phyloP scores from a whole-genome alignment of 53 echinoderm and acorn worm genomes.

The Echinarachnius parma region DNA sequence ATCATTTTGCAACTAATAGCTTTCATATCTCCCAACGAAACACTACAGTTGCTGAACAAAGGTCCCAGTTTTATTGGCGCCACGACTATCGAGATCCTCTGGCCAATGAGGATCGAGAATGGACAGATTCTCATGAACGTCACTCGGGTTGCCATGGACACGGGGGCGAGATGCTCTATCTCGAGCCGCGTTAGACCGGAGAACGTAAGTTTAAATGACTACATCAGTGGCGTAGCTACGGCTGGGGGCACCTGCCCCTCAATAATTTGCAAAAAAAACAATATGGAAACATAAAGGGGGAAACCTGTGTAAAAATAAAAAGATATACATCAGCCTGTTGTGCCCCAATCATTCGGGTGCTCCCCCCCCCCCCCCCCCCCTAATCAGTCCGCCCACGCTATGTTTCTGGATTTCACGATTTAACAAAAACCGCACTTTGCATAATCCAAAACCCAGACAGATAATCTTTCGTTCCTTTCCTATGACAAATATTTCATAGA shows the following conservation, averaged over 20 bases:
- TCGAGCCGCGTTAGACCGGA: background rate
- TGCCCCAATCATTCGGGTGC: background rate
- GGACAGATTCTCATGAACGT: background rate
- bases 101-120: constrained; percentile 19
- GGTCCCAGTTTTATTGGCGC: constrained; percentile 23
- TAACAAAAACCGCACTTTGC: too few species aligned
- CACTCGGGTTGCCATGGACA: background rate
- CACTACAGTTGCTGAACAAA: constrained; percentile 15
- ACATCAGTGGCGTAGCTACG: background rate
- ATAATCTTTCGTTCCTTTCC: too few species aligned
- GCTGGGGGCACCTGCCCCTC: background rate
- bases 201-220: background rate
- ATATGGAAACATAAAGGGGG: too few species aligned
- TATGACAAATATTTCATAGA: too few species aligned
- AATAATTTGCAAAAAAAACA: too few species aligned
- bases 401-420: too few species aligned
- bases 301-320: too few species aligned
- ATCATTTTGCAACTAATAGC: too few species aligned
- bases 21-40: too few species aligned
- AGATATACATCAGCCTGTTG: background rate
- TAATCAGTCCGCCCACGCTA: too few species aligned
- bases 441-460: too few species aligned
- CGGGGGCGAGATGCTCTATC: background rate
- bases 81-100: constrained; percentile 4
- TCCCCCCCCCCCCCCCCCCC: background rate